Percentiles rank a stretch among this genome's conserved stretches.
Conservation (phyloP, 2,113 vertebrate genomes). For the Mormoops blainvillei region DNA sequence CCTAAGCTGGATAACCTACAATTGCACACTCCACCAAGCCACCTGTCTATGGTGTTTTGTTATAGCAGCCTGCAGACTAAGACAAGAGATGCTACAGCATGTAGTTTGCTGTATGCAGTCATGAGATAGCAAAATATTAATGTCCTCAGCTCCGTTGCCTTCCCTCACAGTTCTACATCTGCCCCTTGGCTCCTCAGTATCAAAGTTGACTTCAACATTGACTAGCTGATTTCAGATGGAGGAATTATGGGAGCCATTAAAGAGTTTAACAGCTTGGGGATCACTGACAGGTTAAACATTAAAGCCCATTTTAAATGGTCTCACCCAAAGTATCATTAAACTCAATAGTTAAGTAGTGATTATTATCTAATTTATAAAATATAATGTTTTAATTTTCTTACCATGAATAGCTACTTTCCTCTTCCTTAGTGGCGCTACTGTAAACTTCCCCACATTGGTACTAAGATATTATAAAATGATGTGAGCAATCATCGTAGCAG, state of each 20-base stretch:
- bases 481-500: not conserved
- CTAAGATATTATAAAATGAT: not conserved
- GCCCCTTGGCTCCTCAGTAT: not conserved
- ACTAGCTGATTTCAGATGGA: conserved; percentile 7
- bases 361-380: conserved; percentile 26
- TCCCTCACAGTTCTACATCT: not conserved
- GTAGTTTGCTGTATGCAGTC: not conserved
- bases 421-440: not conserved
- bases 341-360: conserved; percentile 9
- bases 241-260: not conserved
- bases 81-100: not conserved
- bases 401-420: not conserved
- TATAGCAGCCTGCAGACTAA: not conserved
- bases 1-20: not conserved
- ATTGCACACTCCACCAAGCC: not conserved
- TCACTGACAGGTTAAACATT: not conserved
- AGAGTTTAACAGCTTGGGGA: not conserved
- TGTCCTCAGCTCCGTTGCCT: not conserved
- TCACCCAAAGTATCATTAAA: not conserved
- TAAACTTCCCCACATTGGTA: not conserved
- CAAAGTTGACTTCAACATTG: not conserved
- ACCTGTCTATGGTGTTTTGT: not conserved
- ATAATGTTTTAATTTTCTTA: not conserved
- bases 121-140: not conserved
- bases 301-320: conserved; percentile 19